Percentiles rank a stretch among this genome's conserved stretches.
Conservation (phyloP, 2,797 vertebrate species). For the Tolypeutes matacus region DNA sequence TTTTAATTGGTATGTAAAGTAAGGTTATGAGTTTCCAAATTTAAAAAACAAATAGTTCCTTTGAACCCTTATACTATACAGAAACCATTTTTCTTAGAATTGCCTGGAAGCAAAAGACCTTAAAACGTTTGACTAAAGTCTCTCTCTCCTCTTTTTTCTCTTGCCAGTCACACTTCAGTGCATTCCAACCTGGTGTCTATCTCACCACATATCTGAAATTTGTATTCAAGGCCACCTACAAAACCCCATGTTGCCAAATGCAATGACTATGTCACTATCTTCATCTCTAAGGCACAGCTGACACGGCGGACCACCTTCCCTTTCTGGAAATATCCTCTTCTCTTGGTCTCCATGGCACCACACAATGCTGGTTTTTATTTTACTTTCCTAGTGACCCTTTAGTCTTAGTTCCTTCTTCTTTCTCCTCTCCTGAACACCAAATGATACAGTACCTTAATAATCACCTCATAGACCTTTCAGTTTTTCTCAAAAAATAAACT, state of each 20-base stretch:
- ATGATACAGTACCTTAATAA: not conserved
- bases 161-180: not conserved
- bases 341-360: not conserved
- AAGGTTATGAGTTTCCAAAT: not conserved
- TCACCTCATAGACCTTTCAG: not conserved
- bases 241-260: not conserved
- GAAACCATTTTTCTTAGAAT: not conserved
- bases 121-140: not conserved
- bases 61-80: not conserved
- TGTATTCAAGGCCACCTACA: not conserved
- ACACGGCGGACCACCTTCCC: not conserved
- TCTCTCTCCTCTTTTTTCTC: not conserved
- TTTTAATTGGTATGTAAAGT: not conserved
- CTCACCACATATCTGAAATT: not conserved
- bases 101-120: not conserved
- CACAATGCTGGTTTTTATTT: not conserved
- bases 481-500: not conserved
- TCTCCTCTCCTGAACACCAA: slow-evolving; percentile 28
- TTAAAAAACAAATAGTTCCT: slow-evolving; percentile 12
- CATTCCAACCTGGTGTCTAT: not conserved
- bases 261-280: not conserved
- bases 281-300: not conserved
- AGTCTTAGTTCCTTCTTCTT: not conserved
- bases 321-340: not conserved
- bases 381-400: not conserved